A percentile compares a stretch with the other conserved stretches of the same genome.
phyloP scores from a whole-genome alignment of 2,113 vertebrate genomes.

The Chiloscyllium plagiosum region DNA sequence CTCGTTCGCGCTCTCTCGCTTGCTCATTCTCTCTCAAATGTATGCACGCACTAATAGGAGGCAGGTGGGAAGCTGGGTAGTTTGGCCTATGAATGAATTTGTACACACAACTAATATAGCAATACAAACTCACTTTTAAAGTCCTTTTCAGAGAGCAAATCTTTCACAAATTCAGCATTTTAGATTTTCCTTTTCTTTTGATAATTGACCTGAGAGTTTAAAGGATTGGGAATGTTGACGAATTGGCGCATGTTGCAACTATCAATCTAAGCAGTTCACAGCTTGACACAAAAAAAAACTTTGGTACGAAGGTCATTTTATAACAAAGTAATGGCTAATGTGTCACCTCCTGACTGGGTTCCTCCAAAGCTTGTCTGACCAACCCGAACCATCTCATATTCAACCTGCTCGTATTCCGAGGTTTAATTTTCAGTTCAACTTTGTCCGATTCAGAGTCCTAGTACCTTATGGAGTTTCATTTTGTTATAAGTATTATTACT shows the following conservation, averaged over 20 bases:
- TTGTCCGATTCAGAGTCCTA: not conserved
- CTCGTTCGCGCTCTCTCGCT: no score
- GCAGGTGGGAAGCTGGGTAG: not conserved
- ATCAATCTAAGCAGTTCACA: not conserved
- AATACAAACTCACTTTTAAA: not conserved
- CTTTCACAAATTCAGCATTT: not conserved
- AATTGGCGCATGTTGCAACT: not conserved
- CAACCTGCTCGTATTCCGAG: not conserved
- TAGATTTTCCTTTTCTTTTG: not conserved
- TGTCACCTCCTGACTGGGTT: not conserved
- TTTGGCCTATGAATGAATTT: not conserved
- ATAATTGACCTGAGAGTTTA: not conserved
- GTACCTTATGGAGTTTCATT: not conserved
- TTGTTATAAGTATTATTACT: not conserved
- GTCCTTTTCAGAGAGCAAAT: not conserved
- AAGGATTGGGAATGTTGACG: not conserved
- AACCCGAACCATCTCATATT: not conserved
- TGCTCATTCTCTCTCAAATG: no score
- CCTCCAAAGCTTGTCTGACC: not conserved
- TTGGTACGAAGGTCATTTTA: not conserved
- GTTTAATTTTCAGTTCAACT: not conserved
- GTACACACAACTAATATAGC: not conserved
- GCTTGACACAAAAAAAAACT: not conserved
- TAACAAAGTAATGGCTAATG: not conserved
- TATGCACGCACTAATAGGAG: no score